Evolutionary conservation across 2,797 vertebrate species (phyloP).

Genomic region (Setipinna tenuifilis): DNA sequence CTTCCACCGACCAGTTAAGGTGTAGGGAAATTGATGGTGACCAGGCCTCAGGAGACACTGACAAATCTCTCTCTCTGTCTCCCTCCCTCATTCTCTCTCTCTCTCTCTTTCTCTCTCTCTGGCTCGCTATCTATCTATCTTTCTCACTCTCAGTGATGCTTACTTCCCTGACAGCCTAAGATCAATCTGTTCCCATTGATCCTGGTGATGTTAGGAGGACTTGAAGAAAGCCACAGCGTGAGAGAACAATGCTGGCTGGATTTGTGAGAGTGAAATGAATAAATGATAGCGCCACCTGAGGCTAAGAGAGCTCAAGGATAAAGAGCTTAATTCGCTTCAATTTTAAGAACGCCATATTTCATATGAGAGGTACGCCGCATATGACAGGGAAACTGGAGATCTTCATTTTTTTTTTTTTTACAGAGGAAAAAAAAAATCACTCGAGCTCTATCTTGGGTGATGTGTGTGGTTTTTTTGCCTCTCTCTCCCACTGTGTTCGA

Average conservation of each 20-base stretch:
- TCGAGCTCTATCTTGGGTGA: not conserved
- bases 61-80: constrained; percentile 64
- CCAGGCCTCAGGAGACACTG: constrained; percentile 58
- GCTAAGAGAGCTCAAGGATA: not conserved
- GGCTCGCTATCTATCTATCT: not conserved
- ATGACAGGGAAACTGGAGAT: not conserved
- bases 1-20: constrained; percentile 48
- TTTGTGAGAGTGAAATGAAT: constrained; percentile 29
- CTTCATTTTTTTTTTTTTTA: not conserved
- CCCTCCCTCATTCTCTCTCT: not conserved
- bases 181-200: constrained; percentile 67
- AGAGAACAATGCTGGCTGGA: constrained; percentile 26
- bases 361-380: not conserved
- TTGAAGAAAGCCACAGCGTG: constrained; percentile 49
- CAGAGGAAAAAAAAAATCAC: not conserved
- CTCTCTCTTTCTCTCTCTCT: not conserved
- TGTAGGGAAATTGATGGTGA: constrained; percentile 69
- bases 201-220: constrained; percentile 57
- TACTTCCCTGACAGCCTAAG: constrained; percentile 49
- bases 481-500: not conserved
- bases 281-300: constrained; percentile 12
- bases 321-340: not conserved
- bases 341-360: not conserved
- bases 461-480: not conserved
- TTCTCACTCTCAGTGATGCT: constrained; percentile 45